Evolutionary conservation across 2,888 invertebrate genomes (phyloP), one percentile per base, ranked within the genome.

Genomic region (Scaptomyza reducta): DNA sequence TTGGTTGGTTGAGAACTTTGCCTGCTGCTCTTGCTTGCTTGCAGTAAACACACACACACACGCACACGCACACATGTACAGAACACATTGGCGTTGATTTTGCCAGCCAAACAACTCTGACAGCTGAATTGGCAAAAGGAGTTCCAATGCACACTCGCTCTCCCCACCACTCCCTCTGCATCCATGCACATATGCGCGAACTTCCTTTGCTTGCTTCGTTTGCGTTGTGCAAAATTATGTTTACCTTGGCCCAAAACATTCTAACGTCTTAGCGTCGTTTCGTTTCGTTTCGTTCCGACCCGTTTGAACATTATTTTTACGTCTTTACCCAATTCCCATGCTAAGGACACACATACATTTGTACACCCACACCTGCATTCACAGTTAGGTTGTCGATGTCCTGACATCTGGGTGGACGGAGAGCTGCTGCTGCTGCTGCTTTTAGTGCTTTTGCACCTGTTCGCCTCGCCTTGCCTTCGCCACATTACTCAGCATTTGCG

Each of bases 211-310:
- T 42, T n/a, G 10, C 44, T 46, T 63, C 60, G 72, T 79, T 78
- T 69, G 70, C 69, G 64, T 60, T 60, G 78, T 70, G 67, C 51
- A 70, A 87, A 84, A 81, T 80, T 71, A 81, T 81, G 81, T 81
- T 87, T 87, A 87, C 85, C 78, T 78, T 81, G 74, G 61, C 55
- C 35, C 65, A 56, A 49, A 63, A 63, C 78, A 53, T 63, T 67
- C 60, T 61, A 50, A 56, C 65, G 45, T 84, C 74, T 77, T 56
- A 65, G 64, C 69, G 29, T 69, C 64, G n/a, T 33, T 72, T 57
- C 58, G 29, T 29, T 31, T 16, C 16, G 35, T 38, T 73, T 55
- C 59, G 31, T 49, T 47, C 7, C 13, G 38, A n/a, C n/a, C n/a
- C n/a, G 3, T 59, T 60, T 46, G 27, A 45, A 47, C 41, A 51